phyloP scores from a whole-genome alignment of 1,140 invertebrate species.

The Eriosoma lanigerum region DNA sequence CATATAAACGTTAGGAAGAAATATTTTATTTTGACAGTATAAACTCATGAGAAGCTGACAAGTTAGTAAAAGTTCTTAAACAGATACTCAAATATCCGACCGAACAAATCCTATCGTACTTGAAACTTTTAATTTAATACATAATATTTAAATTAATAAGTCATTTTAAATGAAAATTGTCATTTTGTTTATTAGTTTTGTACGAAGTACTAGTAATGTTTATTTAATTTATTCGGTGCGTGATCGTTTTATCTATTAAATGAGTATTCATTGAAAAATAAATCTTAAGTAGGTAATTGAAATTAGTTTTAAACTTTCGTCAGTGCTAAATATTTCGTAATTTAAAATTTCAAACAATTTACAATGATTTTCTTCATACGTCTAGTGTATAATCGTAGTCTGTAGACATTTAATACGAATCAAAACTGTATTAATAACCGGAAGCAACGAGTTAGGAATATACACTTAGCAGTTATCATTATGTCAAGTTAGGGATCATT shows the following conservation, averaged over 20 bases:
- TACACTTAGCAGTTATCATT: constrained; percentile 20
- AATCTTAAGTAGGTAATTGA: neutral
- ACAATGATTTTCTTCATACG: neutral
- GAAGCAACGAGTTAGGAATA: constrained; percentile 48
- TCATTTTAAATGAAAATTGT: no score
- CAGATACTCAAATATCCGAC: no score
- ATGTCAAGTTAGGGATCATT: constrained; percentile 25
- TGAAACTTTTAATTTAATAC: no score
- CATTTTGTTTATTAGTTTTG: no score
- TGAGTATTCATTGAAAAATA: neutral
- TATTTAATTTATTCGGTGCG: neutral
- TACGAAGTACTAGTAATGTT: no score
- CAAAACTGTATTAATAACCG: constrained; percentile 39
- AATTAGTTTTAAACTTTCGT: neutral
- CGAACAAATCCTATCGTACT: no score
- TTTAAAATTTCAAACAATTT: constrained; percentile 4
- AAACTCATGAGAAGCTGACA: no score
- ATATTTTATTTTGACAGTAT: no score
- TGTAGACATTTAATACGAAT: constrained; percentile 18
- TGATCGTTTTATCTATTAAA: neutral
- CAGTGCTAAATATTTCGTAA: neutral
- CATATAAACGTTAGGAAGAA: no score
- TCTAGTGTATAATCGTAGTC: neutral
- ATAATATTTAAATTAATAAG: no score
- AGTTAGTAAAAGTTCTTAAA: no score